Evolutionary conservation across 2,797 vertebrate genomes (phyloP).

Genomic region (Argentina silus): DNA sequence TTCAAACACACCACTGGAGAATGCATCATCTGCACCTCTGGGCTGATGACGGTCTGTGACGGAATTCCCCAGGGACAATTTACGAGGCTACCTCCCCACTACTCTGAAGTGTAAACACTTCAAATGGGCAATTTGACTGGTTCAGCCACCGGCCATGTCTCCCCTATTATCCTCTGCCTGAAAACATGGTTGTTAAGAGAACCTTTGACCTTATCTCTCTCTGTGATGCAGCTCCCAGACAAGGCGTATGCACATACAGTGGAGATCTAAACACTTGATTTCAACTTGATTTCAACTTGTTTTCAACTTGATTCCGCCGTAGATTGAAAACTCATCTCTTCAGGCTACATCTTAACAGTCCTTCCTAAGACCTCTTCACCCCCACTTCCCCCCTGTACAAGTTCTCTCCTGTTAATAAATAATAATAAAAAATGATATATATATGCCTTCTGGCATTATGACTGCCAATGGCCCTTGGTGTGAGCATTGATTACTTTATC

Average conservation of each 20-base stretch:
- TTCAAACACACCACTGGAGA: background rate
- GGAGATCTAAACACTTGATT: conserved; percentile 50
- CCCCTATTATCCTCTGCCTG: conserved; percentile 16
- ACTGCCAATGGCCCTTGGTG: too few relatives aligned
- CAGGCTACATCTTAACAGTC: too few relatives aligned
- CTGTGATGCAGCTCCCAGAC: conserved; percentile 41
- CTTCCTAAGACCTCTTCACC: too few relatives aligned
- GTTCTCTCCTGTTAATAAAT: too few relatives aligned
- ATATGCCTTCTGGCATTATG: too few relatives aligned
- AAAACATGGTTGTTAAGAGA: conserved; percentile 63
- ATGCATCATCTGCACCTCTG: background rate
- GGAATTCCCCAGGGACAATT: conserved; percentile 18
- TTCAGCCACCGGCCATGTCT: conserved; percentile 50
- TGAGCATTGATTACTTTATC: too few relatives aligned
- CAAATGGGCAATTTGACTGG: conserved; percentile 35
- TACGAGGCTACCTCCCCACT: conserved; percentile 39
- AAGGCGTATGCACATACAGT: conserved; percentile 36
- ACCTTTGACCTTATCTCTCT: conserved; percentile 62
- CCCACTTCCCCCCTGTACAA: too few relatives aligned
- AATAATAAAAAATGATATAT: too few relatives aligned
- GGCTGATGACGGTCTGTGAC: background rate
- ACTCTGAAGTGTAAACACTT: conserved; percentile 53
- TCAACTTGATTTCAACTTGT: too few relatives aligned
- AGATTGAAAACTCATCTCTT: too few relatives aligned
- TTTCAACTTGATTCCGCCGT: too few relatives aligned